Percentiles rank a stretch among this genome's conserved stretches.
Conservation (phyloP, 1,140 invertebrate species). For the Teleopsis dalmanni region DNA sequence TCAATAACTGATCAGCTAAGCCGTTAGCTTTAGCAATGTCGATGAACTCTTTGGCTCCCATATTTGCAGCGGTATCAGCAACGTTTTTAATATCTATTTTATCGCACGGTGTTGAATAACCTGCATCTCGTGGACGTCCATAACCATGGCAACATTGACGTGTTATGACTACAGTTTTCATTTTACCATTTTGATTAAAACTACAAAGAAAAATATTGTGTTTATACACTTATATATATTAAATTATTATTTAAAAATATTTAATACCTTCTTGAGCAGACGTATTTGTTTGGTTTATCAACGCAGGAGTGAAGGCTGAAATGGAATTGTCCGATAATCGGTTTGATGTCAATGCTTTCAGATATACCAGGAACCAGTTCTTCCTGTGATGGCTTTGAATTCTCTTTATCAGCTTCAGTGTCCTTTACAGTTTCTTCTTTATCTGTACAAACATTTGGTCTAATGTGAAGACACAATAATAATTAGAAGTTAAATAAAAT, state of each 20-base stretch:
- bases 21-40: conserved; percentile 45
- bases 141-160: conserved; percentile 57
- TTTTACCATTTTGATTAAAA: conserved; percentile 50
- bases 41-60: conserved; percentile 51
- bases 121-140: conserved; percentile 43
- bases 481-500: not conserved
- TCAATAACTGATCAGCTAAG: conserved; percentile 44
- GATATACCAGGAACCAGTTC: conserved; percentile 26
- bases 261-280: conserved; percentile 52
- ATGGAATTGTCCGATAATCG: conserved; percentile 45
- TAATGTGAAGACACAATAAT: conserved; percentile 5
- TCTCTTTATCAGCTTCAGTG: conserved; percentile 25
- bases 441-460: conserved; percentile 39
- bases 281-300: conserved; percentile 50
- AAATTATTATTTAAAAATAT: conserved; percentile 1
- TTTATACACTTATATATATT: conserved; percentile 7
- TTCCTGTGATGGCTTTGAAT: conserved; percentile 32
- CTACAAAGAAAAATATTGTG: conserved; percentile 14
- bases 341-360: conserved; percentile 20
- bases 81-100: conserved; percentile 49
- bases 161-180: conserved; percentile 51
- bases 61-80: conserved; percentile 47
- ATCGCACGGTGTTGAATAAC: conserved; percentile 45
- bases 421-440: conserved; percentile 33
- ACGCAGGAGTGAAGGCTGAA: conserved; percentile 49